Conservation (phyloP, 2,888 invertebrate species). For the Baccha elongata region DNA sequence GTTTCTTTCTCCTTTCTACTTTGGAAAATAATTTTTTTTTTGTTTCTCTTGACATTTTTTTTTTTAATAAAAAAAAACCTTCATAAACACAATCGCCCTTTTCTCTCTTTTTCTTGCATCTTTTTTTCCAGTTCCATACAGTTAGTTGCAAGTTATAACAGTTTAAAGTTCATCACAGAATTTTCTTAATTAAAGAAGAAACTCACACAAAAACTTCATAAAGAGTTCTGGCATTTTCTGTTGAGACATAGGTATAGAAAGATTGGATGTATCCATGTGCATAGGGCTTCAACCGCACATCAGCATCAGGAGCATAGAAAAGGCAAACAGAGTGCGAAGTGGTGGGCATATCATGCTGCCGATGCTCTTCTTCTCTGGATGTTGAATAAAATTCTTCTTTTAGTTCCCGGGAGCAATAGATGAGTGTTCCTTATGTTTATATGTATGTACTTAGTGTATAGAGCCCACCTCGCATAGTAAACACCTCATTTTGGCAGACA, state of each 20-base stretch:
- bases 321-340: not conserved
- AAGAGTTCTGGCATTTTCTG: constrained; percentile 42
- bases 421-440: not conserved
- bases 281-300: constrained; percentile 34
- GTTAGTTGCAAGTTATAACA: constrained; percentile 58
- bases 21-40: not conserved
- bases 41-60: too few relatives aligned
- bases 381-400: constrained; percentile 12
- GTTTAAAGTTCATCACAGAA: constrained; percentile 71
- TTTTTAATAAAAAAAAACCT: too few relatives aligned
- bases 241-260: not conserved
- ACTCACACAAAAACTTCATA: constrained; percentile 72
- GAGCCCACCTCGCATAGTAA: constrained; percentile 69
- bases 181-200: constrained; percentile 73
- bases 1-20: too few relatives aligned
- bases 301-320: constrained; percentile 21
- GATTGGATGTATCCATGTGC: constrained; percentile 20
- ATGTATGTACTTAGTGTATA: too few relatives aligned
- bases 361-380: not conserved
- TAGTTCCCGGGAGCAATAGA: not conserved
- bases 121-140: not conserved
- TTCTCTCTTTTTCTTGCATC: not conserved
- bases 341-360: not conserved
- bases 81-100: constrained; percentile 4
- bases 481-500: constrained; percentile 75